phyloP scores from a whole-genome alignment of 2,113 vertebrate genomes.

The Brachyhypopomus gauderio region DNA sequence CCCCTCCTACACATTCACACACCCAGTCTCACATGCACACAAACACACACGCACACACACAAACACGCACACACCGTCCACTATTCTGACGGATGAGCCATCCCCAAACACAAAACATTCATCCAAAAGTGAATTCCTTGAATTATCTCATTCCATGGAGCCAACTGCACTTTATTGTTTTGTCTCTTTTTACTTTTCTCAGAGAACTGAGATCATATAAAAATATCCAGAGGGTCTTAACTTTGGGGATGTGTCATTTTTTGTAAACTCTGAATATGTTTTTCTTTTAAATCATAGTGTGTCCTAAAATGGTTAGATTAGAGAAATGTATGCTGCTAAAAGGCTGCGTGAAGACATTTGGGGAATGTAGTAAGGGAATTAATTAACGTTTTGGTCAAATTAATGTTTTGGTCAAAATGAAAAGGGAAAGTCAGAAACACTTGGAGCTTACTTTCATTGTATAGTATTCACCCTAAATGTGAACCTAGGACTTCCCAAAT shows the following conservation, averaged over 20 bases:
- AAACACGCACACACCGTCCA: slow-evolving; percentile 2
- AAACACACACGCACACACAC: neutral
- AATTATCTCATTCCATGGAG: neutral
- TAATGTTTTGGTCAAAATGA: neutral
- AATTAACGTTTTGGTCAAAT: neutral
- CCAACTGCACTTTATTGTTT: neutral
- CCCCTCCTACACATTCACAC: neutral
- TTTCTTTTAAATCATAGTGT: neutral
- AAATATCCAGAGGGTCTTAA: neutral
- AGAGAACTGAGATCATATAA: neutral
- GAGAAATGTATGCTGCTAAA: neutral
- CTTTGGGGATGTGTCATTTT: too few species aligned
- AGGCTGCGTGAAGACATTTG: neutral
- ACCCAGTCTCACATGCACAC: neutral
- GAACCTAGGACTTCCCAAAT: neutral
- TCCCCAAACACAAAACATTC: slow-evolving; percentile 28
- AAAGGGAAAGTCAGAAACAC: slow-evolving; percentile 4
- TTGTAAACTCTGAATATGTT: neutral
- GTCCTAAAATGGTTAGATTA: neutral
- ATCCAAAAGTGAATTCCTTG: neutral
- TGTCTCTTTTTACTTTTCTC: neutral
- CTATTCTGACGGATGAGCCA: slow-evolving; percentile 11
- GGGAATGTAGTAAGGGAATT: neutral
- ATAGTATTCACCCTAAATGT: neutral
- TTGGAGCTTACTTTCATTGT: slow-evolving; percentile 7